Evolutionary conservation across 2,797 vertebrate species (phyloP).

Genomic region (Manis crassicaudata): DNA sequence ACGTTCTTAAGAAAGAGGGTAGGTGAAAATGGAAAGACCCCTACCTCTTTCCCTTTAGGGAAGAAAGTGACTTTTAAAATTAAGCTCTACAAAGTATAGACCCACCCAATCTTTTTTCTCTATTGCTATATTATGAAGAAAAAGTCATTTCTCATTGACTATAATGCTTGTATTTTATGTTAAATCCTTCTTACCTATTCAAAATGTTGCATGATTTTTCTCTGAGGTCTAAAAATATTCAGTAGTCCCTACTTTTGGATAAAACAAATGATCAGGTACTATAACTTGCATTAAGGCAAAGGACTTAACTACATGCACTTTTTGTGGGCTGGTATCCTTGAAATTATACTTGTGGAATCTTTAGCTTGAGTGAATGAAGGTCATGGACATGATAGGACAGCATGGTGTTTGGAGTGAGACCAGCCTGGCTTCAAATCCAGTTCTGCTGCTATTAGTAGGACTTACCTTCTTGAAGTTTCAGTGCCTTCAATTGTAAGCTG

Average conservation of each 20-base stretch:
- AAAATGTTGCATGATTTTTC: background rate
- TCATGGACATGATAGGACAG: background rate
- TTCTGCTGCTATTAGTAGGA: background rate
- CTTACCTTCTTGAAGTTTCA: background rate
- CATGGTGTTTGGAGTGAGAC: background rate
- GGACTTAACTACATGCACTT: fast-evolving
- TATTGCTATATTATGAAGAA: background rate
- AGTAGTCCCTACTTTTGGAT: background rate
- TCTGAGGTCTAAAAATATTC: background rate
- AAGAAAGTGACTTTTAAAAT: background rate
- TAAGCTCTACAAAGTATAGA: background rate
- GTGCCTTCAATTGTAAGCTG: background rate
- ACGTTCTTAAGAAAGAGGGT: background rate
- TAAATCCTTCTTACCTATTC: background rate
- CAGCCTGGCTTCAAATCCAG: background rate
- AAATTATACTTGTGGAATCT: background rate
- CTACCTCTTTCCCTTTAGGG: background rate
- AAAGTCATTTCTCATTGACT: background rate
- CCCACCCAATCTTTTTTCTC: background rate
- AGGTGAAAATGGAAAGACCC: background rate
- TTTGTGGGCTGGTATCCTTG: background rate
- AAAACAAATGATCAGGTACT: background rate
- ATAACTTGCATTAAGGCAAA: background rate
- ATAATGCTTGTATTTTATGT: background rate
- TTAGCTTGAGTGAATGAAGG: background rate